Conservation (phyloP, 2,797 vertebrate genomes). For the Catamblyrhynchus diadema region DNA sequence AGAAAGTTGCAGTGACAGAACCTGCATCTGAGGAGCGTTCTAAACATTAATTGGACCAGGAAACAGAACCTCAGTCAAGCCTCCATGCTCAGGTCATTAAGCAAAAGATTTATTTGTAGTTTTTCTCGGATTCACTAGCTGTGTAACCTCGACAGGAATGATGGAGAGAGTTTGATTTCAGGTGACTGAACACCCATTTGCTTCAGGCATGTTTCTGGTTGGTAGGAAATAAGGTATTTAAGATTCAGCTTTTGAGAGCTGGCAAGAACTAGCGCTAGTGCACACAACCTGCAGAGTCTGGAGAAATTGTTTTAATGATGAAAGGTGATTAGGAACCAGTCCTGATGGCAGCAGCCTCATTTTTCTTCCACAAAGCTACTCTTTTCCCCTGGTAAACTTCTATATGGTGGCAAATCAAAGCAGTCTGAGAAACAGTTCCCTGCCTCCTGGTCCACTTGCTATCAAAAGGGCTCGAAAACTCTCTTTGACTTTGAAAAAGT, state of each 20-base stretch:
- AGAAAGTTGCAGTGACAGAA: not conserved
- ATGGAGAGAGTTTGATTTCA: not conserved
- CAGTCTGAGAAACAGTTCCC: not conserved
- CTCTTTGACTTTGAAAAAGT: not conserved
- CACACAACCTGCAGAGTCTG: not conserved
- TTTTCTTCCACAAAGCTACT: not conserved
- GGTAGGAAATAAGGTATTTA: not conserved
- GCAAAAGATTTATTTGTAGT: not conserved
- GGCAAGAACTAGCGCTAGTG: not conserved
- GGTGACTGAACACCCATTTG: not conserved
- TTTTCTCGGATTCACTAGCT: not conserved
- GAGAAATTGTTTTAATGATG: not conserved
- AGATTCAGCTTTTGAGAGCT: not conserved
- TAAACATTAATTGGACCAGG: not conserved
- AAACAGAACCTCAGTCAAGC: not conserved
- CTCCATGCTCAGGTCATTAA: not conserved
- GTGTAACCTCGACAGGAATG: not conserved
- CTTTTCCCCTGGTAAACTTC: not conserved
- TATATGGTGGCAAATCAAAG: not conserved
- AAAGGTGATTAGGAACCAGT: not conserved
- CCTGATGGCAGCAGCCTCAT: not conserved
- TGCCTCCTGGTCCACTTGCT: not conserved
- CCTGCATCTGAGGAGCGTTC: not conserved
- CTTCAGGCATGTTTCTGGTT: not conserved
- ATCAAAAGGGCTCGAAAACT: not conserved